A percentile compares a stretch with the other conserved stretches of the same genome.
Conservation (phyloP, 2,888 invertebrate genomes). For the Tribolium freemani region DNA sequence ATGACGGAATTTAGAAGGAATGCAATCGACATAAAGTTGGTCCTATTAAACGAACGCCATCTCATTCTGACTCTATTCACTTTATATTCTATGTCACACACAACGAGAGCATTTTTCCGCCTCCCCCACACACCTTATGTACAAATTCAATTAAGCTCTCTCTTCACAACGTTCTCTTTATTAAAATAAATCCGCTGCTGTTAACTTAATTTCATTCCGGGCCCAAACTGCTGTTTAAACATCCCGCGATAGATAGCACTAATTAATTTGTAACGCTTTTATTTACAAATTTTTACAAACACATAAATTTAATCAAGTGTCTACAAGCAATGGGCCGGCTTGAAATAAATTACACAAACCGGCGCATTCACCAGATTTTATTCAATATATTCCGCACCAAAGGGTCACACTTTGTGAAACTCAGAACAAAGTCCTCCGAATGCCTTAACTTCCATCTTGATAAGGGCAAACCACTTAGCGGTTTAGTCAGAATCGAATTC, state of each 20-base stretch:
- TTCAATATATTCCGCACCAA: no score
- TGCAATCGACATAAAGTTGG: conserved; percentile 39
- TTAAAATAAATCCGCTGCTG: conserved; percentile 32
- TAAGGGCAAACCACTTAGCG: neutral
- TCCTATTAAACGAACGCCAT: conserved; percentile 35
- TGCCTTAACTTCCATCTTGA: neutral
- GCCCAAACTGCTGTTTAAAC: conserved; percentile 11
- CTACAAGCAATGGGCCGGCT: no score
- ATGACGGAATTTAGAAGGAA: conserved; percentile 40
- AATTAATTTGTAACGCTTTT: conserved; percentile 16
- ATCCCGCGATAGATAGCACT: conserved; percentile 5
- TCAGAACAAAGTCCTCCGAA: neutral
- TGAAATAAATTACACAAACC: no score
- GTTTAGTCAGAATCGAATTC: neutral
- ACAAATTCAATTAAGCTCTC: conserved; percentile 29
- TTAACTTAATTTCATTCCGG: conserved; percentile 33
- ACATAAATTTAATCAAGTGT: no score
- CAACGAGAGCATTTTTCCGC: conserved; percentile 22
- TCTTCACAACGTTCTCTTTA: conserved; percentile 6
- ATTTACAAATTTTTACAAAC: neutral
- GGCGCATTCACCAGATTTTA: no score
- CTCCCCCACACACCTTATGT: conserved; percentile 22
- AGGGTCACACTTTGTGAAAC: neutral
- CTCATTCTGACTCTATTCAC: conserved; percentile 31
- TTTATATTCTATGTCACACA: conserved; percentile 36